Conservation (phyloP, 1,140 invertebrate genomes). For the Megalopta genalis region DNA sequence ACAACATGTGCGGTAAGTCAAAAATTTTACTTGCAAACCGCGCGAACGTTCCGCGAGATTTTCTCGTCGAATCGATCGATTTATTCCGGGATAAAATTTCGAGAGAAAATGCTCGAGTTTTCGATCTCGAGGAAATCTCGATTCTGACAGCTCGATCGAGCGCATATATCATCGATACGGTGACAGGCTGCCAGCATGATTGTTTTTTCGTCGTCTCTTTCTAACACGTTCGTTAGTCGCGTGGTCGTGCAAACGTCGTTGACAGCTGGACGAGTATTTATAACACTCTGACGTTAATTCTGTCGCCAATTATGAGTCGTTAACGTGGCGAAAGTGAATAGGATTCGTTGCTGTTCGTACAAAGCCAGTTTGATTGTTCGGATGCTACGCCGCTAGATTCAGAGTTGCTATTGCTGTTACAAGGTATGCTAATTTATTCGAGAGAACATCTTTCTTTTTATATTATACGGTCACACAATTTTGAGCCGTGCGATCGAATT, state of each 20-base stretch:
- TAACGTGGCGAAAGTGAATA: not conserved
- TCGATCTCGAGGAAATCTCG: not conserved
- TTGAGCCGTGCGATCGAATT: no score
- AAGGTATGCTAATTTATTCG: no score
- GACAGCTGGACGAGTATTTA: not conserved
- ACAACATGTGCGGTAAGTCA: slow-evolving; percentile 62
- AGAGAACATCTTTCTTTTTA: no score
- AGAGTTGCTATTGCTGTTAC: no score
- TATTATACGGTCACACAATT: no score
- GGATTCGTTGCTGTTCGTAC: no score
- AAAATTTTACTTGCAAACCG: not conserved
- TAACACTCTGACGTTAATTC: not conserved
- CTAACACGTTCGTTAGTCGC: not conserved
- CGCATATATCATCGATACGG: not conserved
- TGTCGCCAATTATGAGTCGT: not conserved
- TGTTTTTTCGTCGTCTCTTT: not conserved
- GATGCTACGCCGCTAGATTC: no score
- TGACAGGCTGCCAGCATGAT: not conserved
- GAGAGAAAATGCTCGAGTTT: not conserved
- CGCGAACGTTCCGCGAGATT: not conserved
- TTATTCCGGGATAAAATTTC: not conserved
- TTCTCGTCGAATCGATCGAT: not conserved
- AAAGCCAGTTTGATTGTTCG: no score
- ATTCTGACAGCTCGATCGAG: slow-evolving; percentile 10
- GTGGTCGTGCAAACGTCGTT: not conserved